phyloP scores from a whole-genome alignment of 2,888 invertebrate species.

The Axea sp. region DNA sequence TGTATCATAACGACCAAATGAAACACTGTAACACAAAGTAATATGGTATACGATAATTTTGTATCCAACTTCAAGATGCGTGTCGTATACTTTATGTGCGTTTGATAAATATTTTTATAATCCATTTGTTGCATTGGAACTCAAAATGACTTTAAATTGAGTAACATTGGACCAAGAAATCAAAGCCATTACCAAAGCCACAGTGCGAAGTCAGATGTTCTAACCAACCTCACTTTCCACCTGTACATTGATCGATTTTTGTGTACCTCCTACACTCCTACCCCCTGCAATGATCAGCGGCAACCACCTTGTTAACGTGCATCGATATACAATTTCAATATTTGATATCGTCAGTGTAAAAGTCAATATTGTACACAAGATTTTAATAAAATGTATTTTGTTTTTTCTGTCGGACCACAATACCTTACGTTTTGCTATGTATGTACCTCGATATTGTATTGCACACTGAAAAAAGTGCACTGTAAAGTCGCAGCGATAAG shows the following conservation, averaged over 20 bases:
- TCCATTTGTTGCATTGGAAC: conserved; percentile 20
- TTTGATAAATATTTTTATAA: conserved; percentile 47
- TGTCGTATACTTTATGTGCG: conserved; percentile 14
- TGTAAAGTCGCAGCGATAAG: conserved; percentile 11
- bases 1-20: not conserved
- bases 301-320: conserved; percentile 45
- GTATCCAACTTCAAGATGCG: conserved; percentile 20
- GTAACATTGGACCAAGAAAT: too few species aligned
- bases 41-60: conserved; percentile 36
- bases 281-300: conserved; percentile 10
- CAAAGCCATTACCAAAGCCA: conserved; percentile 30
- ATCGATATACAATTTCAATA: conserved; percentile 34
- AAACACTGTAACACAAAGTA: conserved; percentile 7
- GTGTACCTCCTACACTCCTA: not conserved
- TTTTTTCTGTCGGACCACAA: conserved; percentile 25
- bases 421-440: conserved; percentile 29
- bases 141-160: too few species aligned
- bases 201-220: conserved; percentile 52
- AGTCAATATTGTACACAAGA: conserved; percentile 38
- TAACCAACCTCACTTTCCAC: conserved; percentile 20
- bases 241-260: conserved; percentile 22
- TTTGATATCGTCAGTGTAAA: conserved; percentile 31
- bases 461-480: conserved; percentile 19
- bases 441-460: conserved; percentile 39
- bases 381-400: conserved; percentile 35